Evolutionary conservation across 2,888 invertebrate species (phyloP), one percentile per base, ranked within the genome.

Genomic region (Meandrusa payeni): DNA sequence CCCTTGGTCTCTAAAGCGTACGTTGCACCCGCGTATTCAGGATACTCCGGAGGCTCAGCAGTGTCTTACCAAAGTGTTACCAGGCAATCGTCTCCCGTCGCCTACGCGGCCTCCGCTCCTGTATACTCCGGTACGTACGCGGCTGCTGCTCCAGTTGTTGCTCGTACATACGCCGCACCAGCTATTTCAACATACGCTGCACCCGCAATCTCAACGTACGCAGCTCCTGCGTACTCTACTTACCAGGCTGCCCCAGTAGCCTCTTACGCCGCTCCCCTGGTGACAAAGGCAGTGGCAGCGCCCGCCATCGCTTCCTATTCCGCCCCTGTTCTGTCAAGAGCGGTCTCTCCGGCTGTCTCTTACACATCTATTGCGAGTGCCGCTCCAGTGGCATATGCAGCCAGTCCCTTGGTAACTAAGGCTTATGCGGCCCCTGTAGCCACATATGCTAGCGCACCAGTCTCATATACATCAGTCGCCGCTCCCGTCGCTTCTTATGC

Each of bases 241-340:
- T 85, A 87, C 62, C 75, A 75, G 10, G 88, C 90, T 36, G 88
- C 92, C 36, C 89, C 90, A 56, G 88, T 90, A 41, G 47, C 55
- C 4, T 77, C 79, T 51, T 92, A 90, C 70, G 91, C 66, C 19
- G 52, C 60, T 2, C 45, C 48, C 33, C 27, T 47, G 38, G 31
- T 50, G 4, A n/a, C 31, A 9, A 40, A 52, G 17, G 44, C 46
- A 0, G 24, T 54, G 17, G 44, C 46, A 3, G 40, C 43, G 12
- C 51, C 52, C 17, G 48, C 24, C 20, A 6, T 20, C 51, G 49
- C 45, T 78, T 82, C 41, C 3, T 41, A 41, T 26, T 50, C 56
- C 24, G 55, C 56, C 12, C 77, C 57, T 1, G 52, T 62, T 9
- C 12, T 44, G 1, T 43, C 51, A 3, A 60, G 72, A 20, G 75